phyloP scores from a whole-genome alignment of 2,797 vertebrate species.

The Catamblyrhynchus diadema region DNA sequence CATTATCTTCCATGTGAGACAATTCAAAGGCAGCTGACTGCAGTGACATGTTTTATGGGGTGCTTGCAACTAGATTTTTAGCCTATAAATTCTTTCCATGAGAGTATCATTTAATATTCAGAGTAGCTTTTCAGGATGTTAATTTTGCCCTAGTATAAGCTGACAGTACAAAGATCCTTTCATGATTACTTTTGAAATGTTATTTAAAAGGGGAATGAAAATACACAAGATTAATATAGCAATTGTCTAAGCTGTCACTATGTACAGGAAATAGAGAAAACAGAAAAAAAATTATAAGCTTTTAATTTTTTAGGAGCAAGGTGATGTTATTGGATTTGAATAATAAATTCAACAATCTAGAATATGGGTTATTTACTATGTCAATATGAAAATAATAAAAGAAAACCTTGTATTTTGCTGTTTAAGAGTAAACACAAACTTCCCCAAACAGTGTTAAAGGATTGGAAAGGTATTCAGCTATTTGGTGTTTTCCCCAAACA shows the following conservation, averaged over 20 bases:
- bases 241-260: neutral
- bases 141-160: neutral
- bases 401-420: neutral
- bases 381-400: neutral
- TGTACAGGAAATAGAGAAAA: neutral
- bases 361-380: neutral
- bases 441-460: neutral
- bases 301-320: neutral
- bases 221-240: neutral
- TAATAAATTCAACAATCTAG: neutral
- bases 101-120: neutral
- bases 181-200: neutral
- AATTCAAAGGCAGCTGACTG: neutral
- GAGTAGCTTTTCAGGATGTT: neutral
- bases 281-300: neutral
- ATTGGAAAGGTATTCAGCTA: neutral
- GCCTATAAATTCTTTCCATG: neutral
- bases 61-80: neutral
- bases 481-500: neutral
- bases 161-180: neutral
- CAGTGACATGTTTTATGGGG: neutral
- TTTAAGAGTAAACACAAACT: neutral
- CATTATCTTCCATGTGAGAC: neutral
- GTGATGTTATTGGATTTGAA: neutral
- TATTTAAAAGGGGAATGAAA: neutral